Evolutionary conservation across 2,888 invertebrate genomes (phyloP).

Genomic region (Saturnia pavonia): DNA sequence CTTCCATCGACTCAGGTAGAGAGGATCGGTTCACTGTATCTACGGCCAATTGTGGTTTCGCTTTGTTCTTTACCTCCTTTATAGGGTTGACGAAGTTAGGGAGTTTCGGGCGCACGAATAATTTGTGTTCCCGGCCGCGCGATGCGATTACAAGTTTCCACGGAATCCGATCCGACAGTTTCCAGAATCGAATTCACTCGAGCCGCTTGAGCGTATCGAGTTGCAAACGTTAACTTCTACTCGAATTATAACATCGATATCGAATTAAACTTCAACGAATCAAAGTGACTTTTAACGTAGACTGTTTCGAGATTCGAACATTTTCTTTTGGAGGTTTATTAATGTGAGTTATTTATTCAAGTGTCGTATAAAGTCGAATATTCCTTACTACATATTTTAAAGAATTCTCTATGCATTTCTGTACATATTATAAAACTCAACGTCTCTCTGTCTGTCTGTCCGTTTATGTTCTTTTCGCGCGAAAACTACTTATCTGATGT

Average conservation of each 20-base stretch:
- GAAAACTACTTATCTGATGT: too few relatives aligned
- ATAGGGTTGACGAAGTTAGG: constrained; percentile 77
- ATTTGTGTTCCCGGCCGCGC: constrained; percentile 77
- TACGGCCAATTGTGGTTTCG: constrained; percentile 76
- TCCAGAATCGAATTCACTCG: constrained; percentile 62
- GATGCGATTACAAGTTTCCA: constrained; percentile 73
- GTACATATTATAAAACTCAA: too few relatives aligned
- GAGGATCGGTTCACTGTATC: constrained; percentile 43
- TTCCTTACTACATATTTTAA: too few relatives aligned
- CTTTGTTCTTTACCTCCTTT: constrained; percentile 78
- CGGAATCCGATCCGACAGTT: constrained; percentile 68
- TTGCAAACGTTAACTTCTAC: constrained; percentile 55
- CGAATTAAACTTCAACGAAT: constrained; percentile 42
- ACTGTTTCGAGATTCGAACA: constrained; percentile 10
- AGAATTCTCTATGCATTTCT: too few relatives aligned
- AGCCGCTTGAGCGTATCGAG: constrained; percentile 57
- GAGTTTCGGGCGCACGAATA: constrained; percentile 76
- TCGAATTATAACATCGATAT: constrained; percentile 50
- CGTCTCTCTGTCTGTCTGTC: too few relatives aligned
- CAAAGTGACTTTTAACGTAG: constrained; percentile 6
- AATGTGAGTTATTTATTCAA: background rate
- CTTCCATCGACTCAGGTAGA: constrained; percentile 73
- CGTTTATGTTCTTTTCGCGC: too few relatives aligned
- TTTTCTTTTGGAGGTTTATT: background rate
- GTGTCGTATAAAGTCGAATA: too few relatives aligned